phyloP scores from a whole-genome alignment of 2,113 vertebrate genomes.

The Scortum barcoo region DNA sequence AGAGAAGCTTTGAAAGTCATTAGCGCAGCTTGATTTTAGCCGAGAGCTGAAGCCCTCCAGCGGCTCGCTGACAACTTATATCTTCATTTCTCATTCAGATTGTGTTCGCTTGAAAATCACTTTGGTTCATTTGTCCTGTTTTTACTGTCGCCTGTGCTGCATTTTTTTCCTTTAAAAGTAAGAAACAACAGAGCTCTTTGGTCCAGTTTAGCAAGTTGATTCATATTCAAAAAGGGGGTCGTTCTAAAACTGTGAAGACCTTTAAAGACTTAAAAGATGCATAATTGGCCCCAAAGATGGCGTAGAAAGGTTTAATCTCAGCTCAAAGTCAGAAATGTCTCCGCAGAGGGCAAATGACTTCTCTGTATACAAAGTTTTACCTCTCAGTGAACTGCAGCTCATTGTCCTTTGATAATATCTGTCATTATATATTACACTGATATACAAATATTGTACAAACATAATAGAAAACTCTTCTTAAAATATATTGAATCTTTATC shows the following conservation, averaged over 20 bases:
- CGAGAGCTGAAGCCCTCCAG: slow-evolving; percentile 31
- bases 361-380: too few species aligned
- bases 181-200: neutral
- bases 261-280: neutral
- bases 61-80: slow-evolving; percentile 32
- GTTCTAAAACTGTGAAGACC: neutral
- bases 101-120: neutral
- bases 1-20: slow-evolving; percentile 57
- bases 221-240: neutral
- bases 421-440: too few species aligned
- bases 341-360: too few species aligned
- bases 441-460: too few species aligned
- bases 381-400: too few species aligned
- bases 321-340: too few species aligned
- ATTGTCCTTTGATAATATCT: too few species aligned
- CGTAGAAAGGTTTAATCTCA: neutral
- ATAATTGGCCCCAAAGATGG: neutral
- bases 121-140: neutral
- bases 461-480: too few species aligned
- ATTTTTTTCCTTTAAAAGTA: neutral
- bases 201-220: neutral
- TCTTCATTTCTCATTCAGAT: slow-evolving; percentile 18
- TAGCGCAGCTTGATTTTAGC: slow-evolving; percentile 47
- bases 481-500: too few species aligned
- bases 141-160: neutral